A percentile compares a stretch with the other conserved stretches of the same genome.
Conservation (phyloP, 2,113 vertebrate species). For the Pollachius pollachius region DNA sequence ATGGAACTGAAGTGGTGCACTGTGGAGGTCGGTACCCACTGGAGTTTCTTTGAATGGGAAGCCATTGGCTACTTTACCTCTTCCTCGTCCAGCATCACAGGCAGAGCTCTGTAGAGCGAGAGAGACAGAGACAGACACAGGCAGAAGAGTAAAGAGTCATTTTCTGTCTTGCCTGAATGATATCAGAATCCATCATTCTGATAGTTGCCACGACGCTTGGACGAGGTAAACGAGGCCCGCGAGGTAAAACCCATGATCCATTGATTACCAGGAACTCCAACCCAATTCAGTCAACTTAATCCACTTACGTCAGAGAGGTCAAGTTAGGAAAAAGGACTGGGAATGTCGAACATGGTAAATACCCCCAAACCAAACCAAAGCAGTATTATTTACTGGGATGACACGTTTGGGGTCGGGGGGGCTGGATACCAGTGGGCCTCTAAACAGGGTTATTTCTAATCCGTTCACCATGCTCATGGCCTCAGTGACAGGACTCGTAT, state of each 20-base stretch:
- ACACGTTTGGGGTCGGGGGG: not conserved
- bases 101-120: conserved; percentile 63
- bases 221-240: too few species aligned
- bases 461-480: too few species aligned
- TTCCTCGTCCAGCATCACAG: conserved; percentile 73
- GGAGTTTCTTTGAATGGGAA: conserved; percentile 6
- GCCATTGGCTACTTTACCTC: conserved; percentile 68
- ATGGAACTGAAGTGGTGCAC: too few species aligned
- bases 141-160: not conserved
- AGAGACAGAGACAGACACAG: conserved; percentile 1
- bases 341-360: not conserved
- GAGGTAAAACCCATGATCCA: too few species aligned
- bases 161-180: too few species aligned
- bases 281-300: not conserved
- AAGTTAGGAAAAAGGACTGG: too few species aligned
- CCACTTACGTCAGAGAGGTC: conserved; percentile 1
- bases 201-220: too few species aligned
- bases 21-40: not conserved
- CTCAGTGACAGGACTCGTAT: too few species aligned
- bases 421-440: not conserved
- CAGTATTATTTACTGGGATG: conserved; percentile 1
- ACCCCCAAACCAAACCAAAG: not conserved
- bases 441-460: not conserved
- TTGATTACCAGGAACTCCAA: not conserved
- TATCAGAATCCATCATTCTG: too few species aligned